These are phyloP conservation scores for Myopa tessellatipennis DNA, from an alignment of 2,888 invertebrate species.

Conservation along the genomic window DNA sequence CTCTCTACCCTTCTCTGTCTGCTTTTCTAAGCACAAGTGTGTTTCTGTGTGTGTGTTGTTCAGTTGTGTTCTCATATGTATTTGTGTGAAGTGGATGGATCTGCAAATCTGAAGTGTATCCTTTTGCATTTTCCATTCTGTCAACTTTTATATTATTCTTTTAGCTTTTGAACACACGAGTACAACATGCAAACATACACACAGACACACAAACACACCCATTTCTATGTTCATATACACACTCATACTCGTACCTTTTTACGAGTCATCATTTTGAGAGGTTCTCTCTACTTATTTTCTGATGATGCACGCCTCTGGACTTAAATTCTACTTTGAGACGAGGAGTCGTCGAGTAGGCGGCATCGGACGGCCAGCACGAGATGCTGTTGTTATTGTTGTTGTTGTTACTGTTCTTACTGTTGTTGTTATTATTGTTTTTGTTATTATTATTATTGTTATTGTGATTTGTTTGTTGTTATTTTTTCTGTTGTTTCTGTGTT, in stretches of 20 bases:
- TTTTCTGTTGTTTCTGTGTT: constrained; percentile 2
- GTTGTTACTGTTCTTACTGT: background rate
- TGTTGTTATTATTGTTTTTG: constrained; percentile 27
- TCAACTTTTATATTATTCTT: constrained; percentile 46
- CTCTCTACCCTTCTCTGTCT: background rate
- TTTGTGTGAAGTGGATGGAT: constrained; percentile 38
- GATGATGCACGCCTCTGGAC: constrained; percentile 46
- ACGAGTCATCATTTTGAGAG: constrained; percentile 37
- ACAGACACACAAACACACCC: constrained; percentile 17
- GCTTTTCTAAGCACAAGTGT: background rate
- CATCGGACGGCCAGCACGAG: constrained; percentile 30
- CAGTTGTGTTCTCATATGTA: constrained; percentile 15
- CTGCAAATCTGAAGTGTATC: constrained; percentile 45
- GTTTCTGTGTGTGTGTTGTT: background rate
- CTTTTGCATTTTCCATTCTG: constrained; percentile 43
- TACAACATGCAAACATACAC: background rate
- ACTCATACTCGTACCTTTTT: constrained; percentile 8
- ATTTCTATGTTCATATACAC: constrained; percentile 3
- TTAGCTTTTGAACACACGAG: constrained; percentile 40
- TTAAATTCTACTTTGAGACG: constrained; percentile 44
- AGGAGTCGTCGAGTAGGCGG: constrained; percentile 34
- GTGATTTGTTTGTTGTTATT: constrained; percentile 8
- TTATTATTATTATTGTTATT: constrained; percentile 9
- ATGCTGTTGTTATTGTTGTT: constrained; percentile 21
- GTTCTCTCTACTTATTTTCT: constrained; percentile 44